Base-by-base conservation (phyloP, 2,888 invertebrate species). In the Bruchidius siliquastri region DNA sequence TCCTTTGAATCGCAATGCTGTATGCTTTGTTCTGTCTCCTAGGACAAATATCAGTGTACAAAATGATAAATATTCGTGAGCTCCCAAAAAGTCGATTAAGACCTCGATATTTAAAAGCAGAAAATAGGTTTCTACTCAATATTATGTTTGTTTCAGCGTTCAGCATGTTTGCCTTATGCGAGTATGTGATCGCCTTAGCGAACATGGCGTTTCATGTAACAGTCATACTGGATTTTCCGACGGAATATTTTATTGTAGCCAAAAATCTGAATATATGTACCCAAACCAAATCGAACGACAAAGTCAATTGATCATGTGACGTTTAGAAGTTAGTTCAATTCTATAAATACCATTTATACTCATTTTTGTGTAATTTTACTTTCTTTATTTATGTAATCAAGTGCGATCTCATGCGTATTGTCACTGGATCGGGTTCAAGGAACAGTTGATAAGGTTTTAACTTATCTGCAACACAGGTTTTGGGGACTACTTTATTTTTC, bases 121-220 rank as follows among this genome's bases (percentile, higher is more conserved):
- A n/a, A n/a, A n/a, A 67, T 10, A 67, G 2, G 21, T 67, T 4
- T 21, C 10, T 8, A 26, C 8, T 26, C 26, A 26, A 26, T 26
- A 8, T 4, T 26, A 26, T 8, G 3, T 26, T 26, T 26, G 3
- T 26, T 26, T 26, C 89, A 97, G 97, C 97, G 70, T 97, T 97
- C 88, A 97, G 96, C 85, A 94, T 94, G 93, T 97, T 97, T 88
- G 96, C 97, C 0, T 90, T 95, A 74, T 96, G 95, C 86, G 97
- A 97, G 87, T 97, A 97, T 86, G 90, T 96, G 83, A 93, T 97
- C 83, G 96, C 97, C 73, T 92, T 93, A 73, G 93, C 95, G 79
- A 97, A 97, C 87, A 97, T 97, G 95, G 93, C 93, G 74, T 97
- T 96, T 88, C 97, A 97, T 84, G 91, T 95, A 78, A 93, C 96